Conservation (phyloP, 2,113 vertebrate species). For the Cheilinus undulatus region DNA sequence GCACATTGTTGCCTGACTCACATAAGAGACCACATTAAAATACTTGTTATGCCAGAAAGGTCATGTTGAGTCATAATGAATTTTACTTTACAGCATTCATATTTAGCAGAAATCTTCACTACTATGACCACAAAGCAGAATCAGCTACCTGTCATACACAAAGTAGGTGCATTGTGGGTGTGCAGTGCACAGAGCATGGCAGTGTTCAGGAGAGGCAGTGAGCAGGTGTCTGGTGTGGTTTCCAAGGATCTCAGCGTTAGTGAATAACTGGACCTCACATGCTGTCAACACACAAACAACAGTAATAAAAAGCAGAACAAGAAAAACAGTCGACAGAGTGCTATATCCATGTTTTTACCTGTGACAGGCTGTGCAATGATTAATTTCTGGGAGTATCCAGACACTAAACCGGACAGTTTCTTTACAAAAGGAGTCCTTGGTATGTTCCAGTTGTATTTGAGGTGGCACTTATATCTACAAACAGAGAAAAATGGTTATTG, state of each 20-base stretch:
- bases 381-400: constrained; percentile 36
- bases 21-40: too few species aligned
- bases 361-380: background rate
- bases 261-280: background rate
- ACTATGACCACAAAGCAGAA: too few species aligned
- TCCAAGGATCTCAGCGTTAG: background rate
- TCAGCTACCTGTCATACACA: constrained; percentile 5
- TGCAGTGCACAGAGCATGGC: constrained; percentile 37
- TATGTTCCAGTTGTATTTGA: background rate
- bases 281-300: too few species aligned
- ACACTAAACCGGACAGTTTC: background rate
- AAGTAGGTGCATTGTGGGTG: constrained; percentile 51
- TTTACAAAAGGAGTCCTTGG: background rate
- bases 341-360: background rate
- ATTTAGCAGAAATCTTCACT: too few species aligned
- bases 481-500: too few species aligned
- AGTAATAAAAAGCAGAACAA: too few species aligned
- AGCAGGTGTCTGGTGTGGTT: background rate
- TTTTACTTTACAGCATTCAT: too few species aligned
- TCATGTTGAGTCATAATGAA: too few species aligned
- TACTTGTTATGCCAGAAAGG: too few species aligned
- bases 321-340: too few species aligned
- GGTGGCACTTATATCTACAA: too few species aligned
- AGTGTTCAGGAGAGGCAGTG: constrained; percentile 3
- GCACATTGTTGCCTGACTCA: too few species aligned